A percentile compares a stretch with the other conserved stretches of the same genome.
These are phyloP conservation scores for Zaprionus lineosus DNA, from an alignment of 2,888 invertebrate genomes.

Conservation along the genomic window DNA sequence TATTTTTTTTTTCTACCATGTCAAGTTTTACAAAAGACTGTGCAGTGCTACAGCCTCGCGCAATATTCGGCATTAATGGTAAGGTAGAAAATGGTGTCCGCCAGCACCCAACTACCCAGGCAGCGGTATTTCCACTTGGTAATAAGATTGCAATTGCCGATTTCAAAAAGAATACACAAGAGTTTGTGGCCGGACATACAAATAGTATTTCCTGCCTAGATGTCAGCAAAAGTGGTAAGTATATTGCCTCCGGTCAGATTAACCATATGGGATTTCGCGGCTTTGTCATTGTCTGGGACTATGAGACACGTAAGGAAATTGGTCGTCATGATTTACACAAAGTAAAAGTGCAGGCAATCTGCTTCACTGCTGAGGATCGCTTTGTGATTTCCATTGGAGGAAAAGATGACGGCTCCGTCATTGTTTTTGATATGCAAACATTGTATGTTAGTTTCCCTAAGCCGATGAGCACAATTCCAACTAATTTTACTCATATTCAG, in stretches of 20 bases:
- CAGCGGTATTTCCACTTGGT: conserved; percentile 90
- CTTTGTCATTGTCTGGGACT: conserved; percentile 94
- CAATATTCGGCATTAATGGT: conserved; percentile 92
- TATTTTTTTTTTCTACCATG: conserved; percentile 44
- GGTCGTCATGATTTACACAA: conserved; percentile 92
- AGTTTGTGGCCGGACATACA: conserved; percentile 90
- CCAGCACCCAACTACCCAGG: conserved; percentile 88
- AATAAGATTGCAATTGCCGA: conserved; percentile 90
- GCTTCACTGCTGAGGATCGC: conserved; percentile 91
- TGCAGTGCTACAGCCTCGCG: conserved; percentile 86
- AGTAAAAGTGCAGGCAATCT: conserved; percentile 92
- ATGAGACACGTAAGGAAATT: conserved; percentile 85
- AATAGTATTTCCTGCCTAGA: conserved; percentile 91
- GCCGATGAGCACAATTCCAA: not conserved
- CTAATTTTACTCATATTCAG: conserved; percentile 54
- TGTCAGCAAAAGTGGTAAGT: conserved; percentile 89
- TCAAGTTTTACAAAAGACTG: conserved; percentile 35
- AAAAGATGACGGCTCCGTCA: conserved; percentile 93
- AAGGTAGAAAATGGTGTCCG: conserved; percentile 85
- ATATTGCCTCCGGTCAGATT: conserved; percentile 94
- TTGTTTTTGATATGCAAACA: conserved; percentile 90
- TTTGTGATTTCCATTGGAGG: conserved; percentile 94
- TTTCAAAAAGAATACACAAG: conserved; percentile 87
- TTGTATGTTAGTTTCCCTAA: conserved; percentile 59
- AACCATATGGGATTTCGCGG: conserved; percentile 96